phyloP scores from a whole-genome alignment of 2,113 vertebrate genomes.

The Cebidichthys violaceus region DNA sequence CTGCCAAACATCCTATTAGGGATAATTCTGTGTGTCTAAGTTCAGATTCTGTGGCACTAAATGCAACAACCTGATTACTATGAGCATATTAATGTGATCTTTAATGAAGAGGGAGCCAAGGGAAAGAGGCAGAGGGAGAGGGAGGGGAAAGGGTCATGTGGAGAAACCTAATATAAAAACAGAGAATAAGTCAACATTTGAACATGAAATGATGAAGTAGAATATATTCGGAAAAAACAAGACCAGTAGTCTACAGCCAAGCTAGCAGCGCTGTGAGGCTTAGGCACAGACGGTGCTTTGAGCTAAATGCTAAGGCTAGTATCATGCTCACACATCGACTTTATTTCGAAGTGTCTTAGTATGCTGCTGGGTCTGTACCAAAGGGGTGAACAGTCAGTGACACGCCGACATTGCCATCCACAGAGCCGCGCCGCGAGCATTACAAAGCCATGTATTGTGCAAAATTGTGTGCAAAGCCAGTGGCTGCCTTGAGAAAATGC shows the following conservation, averaged over 20 bases:
- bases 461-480: not conserved
- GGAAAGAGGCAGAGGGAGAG: not conserved
- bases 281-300: not conserved
- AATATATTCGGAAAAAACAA: not conserved
- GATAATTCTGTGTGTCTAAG: slow-evolving; percentile 24
- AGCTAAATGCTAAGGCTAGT: not conserved
- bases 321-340: not conserved
- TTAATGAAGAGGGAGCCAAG: not conserved
- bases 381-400: not conserved
- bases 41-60: slow-evolving; percentile 11
- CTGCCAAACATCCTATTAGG: slow-evolving; percentile 45
- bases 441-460: not conserved
- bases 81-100: slow-evolving; percentile 24
- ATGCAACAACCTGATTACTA: slow-evolving; percentile 16
- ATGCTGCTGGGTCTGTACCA: not conserved
- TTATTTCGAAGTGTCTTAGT: not conserved
- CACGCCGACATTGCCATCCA: not conserved
- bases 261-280: not conserved
- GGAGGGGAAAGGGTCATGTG: not conserved
- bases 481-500: not conserved
- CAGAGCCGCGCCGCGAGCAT: not conserved
- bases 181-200: not conserved
- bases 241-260: not conserved
- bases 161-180: not conserved
- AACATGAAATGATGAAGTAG: not conserved